Evolutionary conservation across 2,797 vertebrate species (phyloP).

Genomic region (Huso huso): DNA sequence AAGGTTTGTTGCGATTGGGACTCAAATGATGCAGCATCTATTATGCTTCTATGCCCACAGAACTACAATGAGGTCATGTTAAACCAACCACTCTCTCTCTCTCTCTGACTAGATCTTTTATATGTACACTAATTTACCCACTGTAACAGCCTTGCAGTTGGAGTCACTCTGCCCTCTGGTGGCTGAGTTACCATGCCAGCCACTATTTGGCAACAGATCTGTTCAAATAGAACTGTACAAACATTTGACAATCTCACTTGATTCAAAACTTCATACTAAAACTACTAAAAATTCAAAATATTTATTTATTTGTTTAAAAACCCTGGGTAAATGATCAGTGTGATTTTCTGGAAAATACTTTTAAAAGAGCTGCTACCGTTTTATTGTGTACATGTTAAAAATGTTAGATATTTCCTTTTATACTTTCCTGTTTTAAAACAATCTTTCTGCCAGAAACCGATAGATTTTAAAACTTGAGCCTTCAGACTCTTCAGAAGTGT

Average conservation of each 20-base stretch:
- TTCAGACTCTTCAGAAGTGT: background rate
- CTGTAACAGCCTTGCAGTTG: background rate
- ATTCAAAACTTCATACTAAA: constrained; percentile 72
- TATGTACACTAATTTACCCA: background rate
- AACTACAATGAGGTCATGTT: constrained; percentile 16
- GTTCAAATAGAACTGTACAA: constrained; percentile 66
- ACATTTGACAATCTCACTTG: constrained; percentile 62
- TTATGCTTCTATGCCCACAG: constrained; percentile 36
- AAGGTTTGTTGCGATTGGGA: constrained; percentile 41
- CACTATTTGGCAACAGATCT: constrained; percentile 75
- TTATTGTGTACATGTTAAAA: constrained; percentile 15
- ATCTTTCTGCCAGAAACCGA: background rate
- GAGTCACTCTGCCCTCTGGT: constrained; percentile 18
- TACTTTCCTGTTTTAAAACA: constrained; percentile 5
- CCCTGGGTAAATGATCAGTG: constrained; percentile 23
- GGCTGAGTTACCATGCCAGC: constrained; percentile 54
- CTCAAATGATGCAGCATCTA: constrained; percentile 40
- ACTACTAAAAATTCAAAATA: constrained; percentile 65
- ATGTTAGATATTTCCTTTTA: constrained; percentile 1
- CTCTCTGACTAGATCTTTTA: background rate
- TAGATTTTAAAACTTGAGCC: background rate
- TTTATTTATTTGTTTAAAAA: constrained; percentile 46
- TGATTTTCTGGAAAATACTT: constrained; percentile 19
- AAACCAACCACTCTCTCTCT: constrained; percentile 27
- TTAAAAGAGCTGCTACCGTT: constrained; percentile 11